These are phyloP conservation scores for Leuctra nigra DNA, from an alignment of 2,888 invertebrate genomes.

Conservation along the genomic window DNA sequence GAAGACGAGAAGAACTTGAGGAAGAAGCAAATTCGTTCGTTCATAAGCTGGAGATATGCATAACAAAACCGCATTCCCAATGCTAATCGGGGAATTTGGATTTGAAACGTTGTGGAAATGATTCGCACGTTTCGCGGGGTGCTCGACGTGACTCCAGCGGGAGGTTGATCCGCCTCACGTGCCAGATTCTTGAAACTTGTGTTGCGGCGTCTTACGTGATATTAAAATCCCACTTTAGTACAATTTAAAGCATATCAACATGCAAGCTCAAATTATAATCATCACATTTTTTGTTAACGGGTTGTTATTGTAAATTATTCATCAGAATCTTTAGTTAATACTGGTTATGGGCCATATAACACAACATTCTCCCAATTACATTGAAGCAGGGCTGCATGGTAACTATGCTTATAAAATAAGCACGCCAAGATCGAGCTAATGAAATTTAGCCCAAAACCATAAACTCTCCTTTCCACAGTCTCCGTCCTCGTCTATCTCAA, in stretches of 20 bases:
- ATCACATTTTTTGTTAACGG: constrained; percentile 1
- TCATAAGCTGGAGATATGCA: constrained; percentile 1
- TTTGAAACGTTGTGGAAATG: neutral
- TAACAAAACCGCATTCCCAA: neutral
- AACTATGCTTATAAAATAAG: constrained; percentile 22
- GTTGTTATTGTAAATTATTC: constrained; percentile 25
- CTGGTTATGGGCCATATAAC: constrained; percentile 15
- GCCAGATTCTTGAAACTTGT: neutral
- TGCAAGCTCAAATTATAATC: neutral
- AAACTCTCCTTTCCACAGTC: constrained; percentile 22
- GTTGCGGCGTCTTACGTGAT: neutral
- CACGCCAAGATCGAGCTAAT: constrained; percentile 26
- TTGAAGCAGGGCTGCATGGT: neutral
- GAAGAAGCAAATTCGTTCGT: constrained; percentile 3
- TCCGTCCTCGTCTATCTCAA: constrained; percentile 16
- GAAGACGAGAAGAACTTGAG: constrained; percentile 4
- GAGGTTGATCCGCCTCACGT: neutral
- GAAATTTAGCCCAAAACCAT: constrained; percentile 30
- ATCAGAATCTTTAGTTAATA: constrained; percentile 22
- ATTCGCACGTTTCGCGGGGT: neutral
- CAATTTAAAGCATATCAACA: constrained; percentile 1
- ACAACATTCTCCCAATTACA: constrained; percentile 24
- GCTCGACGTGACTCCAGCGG: neutral
- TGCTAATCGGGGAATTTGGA: neutral
- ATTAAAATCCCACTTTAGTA: neutral